These are phyloP conservation scores for Cryptosula pallasiana DNA, from an alignment of 2,888 invertebrate species.

Conservation along the genomic window DNA sequence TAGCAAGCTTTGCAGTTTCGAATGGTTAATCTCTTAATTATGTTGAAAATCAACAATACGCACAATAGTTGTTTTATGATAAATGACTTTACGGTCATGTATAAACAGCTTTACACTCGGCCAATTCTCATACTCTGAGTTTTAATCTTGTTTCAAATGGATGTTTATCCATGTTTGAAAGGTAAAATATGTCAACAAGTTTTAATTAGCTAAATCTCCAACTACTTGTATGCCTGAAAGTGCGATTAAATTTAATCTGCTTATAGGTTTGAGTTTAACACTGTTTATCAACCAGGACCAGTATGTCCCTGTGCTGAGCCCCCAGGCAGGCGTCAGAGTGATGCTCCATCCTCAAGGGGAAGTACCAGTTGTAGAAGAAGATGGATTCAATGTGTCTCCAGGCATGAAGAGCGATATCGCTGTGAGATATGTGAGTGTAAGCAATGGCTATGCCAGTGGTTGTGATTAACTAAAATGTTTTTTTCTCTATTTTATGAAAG, in stretches of 20 bases:
- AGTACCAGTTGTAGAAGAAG: neutral
- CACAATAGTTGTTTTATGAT: no score
- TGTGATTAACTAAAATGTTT: neutral
- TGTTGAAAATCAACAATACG: no score
- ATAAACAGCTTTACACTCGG: no score
- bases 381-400: constrained; percentile 18
- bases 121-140: no score
- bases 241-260: no score
- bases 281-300: constrained; percentile 8
- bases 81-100: no score
- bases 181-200: neutral
- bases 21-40: no score
- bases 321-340: constrained; percentile 12
- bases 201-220: neutral
- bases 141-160: no score
- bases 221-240: neutral
- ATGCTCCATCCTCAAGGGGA: constrained; percentile 16
- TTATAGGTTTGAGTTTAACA: constrained; percentile 4
- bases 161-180: no score
- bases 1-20: no score
- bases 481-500: neutral
- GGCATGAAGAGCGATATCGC: constrained; percentile 4
- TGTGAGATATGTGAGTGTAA: neutral
- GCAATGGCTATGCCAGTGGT: neutral
- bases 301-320: neutral